phyloP scores from a whole-genome alignment of 2,797 vertebrate species.

The Syngnathus acus region DNA sequence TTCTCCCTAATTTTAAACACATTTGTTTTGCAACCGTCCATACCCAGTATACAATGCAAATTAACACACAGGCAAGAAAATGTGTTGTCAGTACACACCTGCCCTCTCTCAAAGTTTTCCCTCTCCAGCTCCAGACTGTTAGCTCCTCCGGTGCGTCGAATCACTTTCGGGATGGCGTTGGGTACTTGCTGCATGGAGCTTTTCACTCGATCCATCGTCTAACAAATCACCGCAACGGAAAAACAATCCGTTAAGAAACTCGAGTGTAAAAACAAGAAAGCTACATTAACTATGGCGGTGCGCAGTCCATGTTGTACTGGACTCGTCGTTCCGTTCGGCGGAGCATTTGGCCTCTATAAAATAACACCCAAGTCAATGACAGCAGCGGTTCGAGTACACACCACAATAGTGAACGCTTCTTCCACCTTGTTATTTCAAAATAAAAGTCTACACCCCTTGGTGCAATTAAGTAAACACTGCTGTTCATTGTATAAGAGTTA shows the following conservation, averaged over 20 bases:
- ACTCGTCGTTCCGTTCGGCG: constrained; percentile 34
- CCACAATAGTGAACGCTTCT: accelerated
- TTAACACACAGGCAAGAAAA: neutral
- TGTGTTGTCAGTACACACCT: constrained; percentile 66
- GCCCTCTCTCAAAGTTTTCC: constrained; percentile 84
- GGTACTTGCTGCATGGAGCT: constrained; percentile 88
- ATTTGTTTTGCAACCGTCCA: neutral
- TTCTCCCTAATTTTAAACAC: neutral
- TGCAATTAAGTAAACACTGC: too few relatives aligned
- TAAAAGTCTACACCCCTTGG: constrained; percentile 14
- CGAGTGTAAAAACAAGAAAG: neutral
- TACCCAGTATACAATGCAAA: neutral
- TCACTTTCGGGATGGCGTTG: constrained; percentile 84
- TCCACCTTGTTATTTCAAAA: constrained; percentile 38
- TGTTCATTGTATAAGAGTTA: too few relatives aligned
- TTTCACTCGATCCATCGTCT: constrained; percentile 82
- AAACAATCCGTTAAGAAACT: constrained; percentile 8
- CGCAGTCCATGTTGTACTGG: constrained; percentile 46
- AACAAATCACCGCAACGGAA: constrained; percentile 8
- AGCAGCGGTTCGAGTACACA: constrained; percentile 23
- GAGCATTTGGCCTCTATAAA: constrained; percentile 34
- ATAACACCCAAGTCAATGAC: constrained; percentile 53
- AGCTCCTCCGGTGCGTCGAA: constrained; percentile 77
- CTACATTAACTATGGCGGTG: constrained; percentile 44
- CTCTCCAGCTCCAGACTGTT: constrained; percentile 80